These are phyloP conservation scores for Mongoloraphidia duomilia DNA, from an alignment of 2,888 invertebrate species.

Conservation along the genomic window DNA sequence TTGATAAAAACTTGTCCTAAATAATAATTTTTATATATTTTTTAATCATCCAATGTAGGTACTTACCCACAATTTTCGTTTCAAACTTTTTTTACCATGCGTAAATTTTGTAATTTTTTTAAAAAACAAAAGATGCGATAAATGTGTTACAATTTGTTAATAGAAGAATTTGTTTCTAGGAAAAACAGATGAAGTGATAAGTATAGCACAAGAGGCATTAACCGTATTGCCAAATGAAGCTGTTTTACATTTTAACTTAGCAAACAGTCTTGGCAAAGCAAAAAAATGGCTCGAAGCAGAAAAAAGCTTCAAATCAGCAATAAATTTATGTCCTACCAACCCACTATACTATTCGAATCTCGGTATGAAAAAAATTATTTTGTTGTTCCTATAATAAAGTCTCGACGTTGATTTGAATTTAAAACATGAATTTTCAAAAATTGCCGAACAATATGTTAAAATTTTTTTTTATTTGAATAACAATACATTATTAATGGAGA, in stretches of 20 bases:
- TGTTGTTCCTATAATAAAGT: not conserved
- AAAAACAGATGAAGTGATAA: slow-evolving; percentile 51
- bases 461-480: not conserved
- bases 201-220: slow-evolving; percentile 55
- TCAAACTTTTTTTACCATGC: too few species aligned
- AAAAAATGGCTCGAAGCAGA: slow-evolving; percentile 68
- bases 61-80: too few species aligned
- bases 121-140: not conserved
- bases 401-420: too few species aligned
- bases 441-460: not conserved
- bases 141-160: slow-evolving; percentile 1
- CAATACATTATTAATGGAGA: too few species aligned
- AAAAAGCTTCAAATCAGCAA: slow-evolving; percentile 60
- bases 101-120: too few species aligned
- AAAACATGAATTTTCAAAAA: too few species aligned
- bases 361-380: slow-evolving; percentile 37
- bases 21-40: too few species aligned
- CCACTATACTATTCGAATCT: slow-evolving; percentile 82
- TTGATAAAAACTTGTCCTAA: too few species aligned
- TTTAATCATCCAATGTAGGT: too few species aligned
- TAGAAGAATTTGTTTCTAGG: slow-evolving; percentile 28
- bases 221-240: slow-evolving; percentile 56
- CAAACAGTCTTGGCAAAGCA: slow-evolving; percentile 76
- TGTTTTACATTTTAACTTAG: slow-evolving; percentile 72
- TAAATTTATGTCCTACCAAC: slow-evolving; percentile 50